phyloP scores from a whole-genome alignment of 2,888 invertebrate genomes.

The Cephus pulcher region DNA sequence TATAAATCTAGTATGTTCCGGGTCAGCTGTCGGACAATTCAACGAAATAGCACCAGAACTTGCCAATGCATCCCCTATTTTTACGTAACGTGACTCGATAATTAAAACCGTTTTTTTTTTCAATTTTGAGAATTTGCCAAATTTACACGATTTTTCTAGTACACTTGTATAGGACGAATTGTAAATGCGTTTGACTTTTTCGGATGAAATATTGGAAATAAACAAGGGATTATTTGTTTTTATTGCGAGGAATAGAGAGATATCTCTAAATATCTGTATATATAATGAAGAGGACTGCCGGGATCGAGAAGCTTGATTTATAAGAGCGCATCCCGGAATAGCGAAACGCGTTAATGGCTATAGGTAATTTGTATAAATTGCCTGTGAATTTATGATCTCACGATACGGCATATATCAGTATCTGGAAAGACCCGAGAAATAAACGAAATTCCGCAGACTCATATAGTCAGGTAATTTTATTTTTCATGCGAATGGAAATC shows the following conservation, averaged over 20 bases:
- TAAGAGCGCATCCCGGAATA: constrained; percentile 37
- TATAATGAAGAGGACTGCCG: not conserved
- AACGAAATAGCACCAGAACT: not conserved
- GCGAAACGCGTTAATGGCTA: constrained; percentile 46
- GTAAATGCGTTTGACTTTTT: not conserved
- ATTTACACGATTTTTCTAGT: not conserved
- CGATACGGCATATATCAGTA: constrained; percentile 20
- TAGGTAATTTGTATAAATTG: constrained; percentile 56
- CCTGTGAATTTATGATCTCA: constrained; percentile 47
- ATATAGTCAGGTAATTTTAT: not conserved
- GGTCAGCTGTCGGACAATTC: not conserved
- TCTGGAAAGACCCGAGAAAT: not conserved
- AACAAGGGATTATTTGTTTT: not conserved
- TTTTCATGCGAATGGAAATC: not conserved
- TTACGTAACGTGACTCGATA: not conserved
- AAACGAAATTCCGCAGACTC: not conserved
- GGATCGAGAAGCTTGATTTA: constrained; percentile 44
- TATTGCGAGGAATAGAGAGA: not conserved
- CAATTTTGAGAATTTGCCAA: not conserved
- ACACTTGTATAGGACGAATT: not conserved
- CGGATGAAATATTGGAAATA: not conserved
- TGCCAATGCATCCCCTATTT: not conserved
- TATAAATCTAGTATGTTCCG: not conserved
- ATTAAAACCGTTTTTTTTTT: not conserved
- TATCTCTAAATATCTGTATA: not conserved